Evolutionary conservation across 2,113 vertebrate species (phyloP), one percentile per base, ranked within the genome.

Genomic region (Saimiri boliviensis): DNA sequence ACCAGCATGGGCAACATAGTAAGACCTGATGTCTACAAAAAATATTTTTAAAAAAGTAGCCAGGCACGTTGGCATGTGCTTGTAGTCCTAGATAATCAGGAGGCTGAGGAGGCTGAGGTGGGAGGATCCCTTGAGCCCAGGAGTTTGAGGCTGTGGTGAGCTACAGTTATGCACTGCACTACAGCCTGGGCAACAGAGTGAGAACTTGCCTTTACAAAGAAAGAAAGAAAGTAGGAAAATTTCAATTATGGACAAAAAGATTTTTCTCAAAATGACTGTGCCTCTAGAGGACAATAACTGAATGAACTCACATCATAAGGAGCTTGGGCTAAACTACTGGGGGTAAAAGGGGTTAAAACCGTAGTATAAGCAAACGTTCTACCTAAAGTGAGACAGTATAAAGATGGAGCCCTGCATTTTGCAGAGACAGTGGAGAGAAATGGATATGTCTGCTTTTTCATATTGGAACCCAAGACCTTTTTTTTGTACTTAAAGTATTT

Each of bases 331-430:
- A 13, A 60, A 37, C 56, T 19, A 23, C 6, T 8, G 35, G 19
- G 37, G 32, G 14, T 35, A 25, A 19, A 21, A 42, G 17, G 52
- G 16, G 2, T 47, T 27, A 80, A 86, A 70, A 4, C 25, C 1
- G 0, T 3, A 45, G 6, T 5, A 5, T 42, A 6, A 19, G 1
- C 10, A 47, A 30, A 45, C 11, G 2, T n/a, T 21, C 21, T 35
- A 7, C 4, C 8, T 42, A 21, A 10, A 16, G 0, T 37, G n/a
- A 56, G 27, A 49, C 1, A 4, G 5, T n/a, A 2, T 6, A 52
- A 54, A 91, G 14, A 32, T 9, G 7, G 10, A 37, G 23, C 0
- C 11, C 3, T n/a, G 49, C 4, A 1, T 21, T 94, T 45, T 47
- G 56, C 52, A 42, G n/a, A 58, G 10, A 49, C 30, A 4, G 1